Conservation (phyloP, 2,113 vertebrate species). For the Chloroceryle aenea region DNA sequence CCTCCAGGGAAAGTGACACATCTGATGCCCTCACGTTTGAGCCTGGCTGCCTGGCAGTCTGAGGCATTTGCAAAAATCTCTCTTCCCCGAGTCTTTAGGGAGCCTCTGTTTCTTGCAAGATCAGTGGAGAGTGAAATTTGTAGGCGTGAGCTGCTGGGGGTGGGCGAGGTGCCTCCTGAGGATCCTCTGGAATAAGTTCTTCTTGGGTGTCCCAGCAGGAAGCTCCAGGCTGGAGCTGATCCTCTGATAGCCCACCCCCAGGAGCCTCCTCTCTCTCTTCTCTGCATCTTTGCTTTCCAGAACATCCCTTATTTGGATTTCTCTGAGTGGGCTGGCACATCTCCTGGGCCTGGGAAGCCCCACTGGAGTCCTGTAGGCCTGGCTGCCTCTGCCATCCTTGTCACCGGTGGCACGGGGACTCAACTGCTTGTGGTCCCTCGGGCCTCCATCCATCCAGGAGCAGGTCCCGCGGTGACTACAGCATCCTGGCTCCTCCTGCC, state of each 20-base stretch:
- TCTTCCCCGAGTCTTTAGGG: neutral
- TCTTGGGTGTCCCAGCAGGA: neutral
- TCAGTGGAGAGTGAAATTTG: neutral
- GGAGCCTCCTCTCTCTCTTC: neutral
- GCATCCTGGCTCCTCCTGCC: neutral
- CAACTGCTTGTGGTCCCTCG: accelerated
- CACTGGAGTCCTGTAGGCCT: neutral
- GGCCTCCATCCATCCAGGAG: accelerated
- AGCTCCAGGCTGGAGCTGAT: neutral
- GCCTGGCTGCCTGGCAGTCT: neutral
- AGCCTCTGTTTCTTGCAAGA: neutral
- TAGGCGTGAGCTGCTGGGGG: neutral
- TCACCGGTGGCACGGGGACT: no score
- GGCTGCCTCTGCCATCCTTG: neutral
- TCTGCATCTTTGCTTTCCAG: neutral
- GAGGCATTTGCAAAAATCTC: neutral
- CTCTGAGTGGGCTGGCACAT: neutral
- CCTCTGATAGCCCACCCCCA: neutral
- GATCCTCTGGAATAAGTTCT: constrained; percentile 13
- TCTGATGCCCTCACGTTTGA: accelerated
- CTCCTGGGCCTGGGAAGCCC: neutral
- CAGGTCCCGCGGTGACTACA: neutral
- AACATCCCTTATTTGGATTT: accelerated
- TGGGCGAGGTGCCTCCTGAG: constrained; percentile 21
- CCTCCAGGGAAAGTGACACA: neutral